A percentile compares a stretch with the other conserved stretches of the same genome.
Evolutionary conservation across 1,140 invertebrate genomes (phyloP).

Genomic region (Mesaphorura yosii): DNA sequence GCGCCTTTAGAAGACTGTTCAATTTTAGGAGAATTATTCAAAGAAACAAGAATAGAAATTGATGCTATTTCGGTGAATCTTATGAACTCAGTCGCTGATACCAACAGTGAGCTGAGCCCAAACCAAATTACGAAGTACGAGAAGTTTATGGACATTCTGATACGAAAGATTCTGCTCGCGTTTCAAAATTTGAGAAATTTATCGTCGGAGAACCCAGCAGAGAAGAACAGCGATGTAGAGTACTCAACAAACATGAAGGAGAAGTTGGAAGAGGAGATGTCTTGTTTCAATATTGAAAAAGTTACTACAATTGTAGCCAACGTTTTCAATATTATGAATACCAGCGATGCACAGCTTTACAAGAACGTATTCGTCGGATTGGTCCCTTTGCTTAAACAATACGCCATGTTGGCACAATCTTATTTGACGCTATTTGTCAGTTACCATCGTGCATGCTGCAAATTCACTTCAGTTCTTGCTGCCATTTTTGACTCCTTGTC

Average conservation of each 20-base stretch:
- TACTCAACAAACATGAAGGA: not conserved
- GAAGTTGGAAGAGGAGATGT: not conserved
- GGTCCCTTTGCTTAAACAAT: slow-evolving; percentile 68
- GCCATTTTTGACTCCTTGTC: slow-evolving; percentile 74
- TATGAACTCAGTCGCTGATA: not conserved
- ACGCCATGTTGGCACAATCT: slow-evolving; percentile 58
- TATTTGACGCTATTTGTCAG: slow-evolving; percentile 63
- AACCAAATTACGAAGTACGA: not conserved
- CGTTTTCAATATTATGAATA: slow-evolving; percentile 5
- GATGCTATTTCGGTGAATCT: not conserved
- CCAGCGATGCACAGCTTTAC: not conserved
- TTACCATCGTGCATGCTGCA: slow-evolving; percentile 61
- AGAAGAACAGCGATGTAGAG: not conserved
- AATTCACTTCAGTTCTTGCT: slow-evolving; percentile 69
- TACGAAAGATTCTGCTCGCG: slow-evolving; percentile 17
- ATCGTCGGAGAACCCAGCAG: not conserved
- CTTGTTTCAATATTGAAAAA: slow-evolving; percentile 9
- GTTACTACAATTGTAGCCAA: not conserved
- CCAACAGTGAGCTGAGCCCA: not conserved
- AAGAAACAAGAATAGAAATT: not conserved
- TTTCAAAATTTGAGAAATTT: slow-evolving; percentile 20
- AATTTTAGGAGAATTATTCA: not conserved
- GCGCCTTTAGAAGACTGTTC: not conserved
- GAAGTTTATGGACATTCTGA: not conserved
- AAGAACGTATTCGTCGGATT: slow-evolving; percentile 6